Evolutionary conservation across 2,113 vertebrate genomes (phyloP), one percentile per base, ranked within the genome.

Genomic region (Chiloscyllium plagiosum): DNA sequence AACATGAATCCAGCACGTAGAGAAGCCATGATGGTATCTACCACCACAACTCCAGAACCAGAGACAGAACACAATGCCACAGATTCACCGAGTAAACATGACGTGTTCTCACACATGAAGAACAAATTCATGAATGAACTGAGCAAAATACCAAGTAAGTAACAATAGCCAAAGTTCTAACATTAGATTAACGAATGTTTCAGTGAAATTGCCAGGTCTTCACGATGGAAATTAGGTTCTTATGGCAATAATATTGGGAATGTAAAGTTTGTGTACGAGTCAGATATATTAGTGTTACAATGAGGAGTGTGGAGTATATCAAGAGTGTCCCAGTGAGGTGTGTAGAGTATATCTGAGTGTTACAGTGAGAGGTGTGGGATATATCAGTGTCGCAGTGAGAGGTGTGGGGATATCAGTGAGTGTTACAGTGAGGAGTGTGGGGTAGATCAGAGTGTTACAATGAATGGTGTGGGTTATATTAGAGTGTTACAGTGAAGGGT

Each of bases 61-160:
- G 97, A 95, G 20, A 70, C 69, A 20, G 83, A 29, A 1, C 96
- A 87, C 80, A 95, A 96, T 26, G 96, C 86, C 1, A 66, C 96
- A 5, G 97, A 97, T 0, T 96, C 97, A 5, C 96, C 97, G 0
- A 97, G 97, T 96, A 97, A 97, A 96, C 97, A 97, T 96, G 97
- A 98, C 89, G 97, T 98, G 97, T 98, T 97, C 78, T 37, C 94
- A 47, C 97, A 97, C 96, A 97, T 98, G 96, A 98, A 98, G 96
- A 97, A 97, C 96, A 98, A 98, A 96, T 98, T 98, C 97, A 98
- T 97, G 95, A 97, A 98, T 33, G 98, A 98, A 96, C 96, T 97
- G 89, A 97, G 97, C 2, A 97, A 98, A 96, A 97, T 98, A 96
- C 97, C 98, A 96, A 98, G 98, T 98, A 96, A 97, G 97, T 96